Base-by-base conservation (phyloP, 2,888 invertebrate species). In the Melanostoma scalare region DNA sequence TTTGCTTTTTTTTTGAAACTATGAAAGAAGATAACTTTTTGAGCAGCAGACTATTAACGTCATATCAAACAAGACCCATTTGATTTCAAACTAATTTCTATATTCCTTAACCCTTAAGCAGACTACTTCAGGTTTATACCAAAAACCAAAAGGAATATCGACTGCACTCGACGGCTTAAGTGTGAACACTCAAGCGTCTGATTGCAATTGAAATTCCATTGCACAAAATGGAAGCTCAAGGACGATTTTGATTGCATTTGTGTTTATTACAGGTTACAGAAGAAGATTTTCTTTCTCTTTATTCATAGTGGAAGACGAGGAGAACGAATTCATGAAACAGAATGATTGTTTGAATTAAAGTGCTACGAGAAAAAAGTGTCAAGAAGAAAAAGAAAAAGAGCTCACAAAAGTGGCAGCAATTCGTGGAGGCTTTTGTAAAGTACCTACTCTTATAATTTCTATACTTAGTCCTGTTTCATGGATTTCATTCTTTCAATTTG, bases 131-230 rank as follows among this genome's bases (percentile, higher is more conserved):
- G 20, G 20, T 20, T 20, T 20, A 20, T 20, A 20, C 20, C 20
- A 20, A 20, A 20, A 20, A 20, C 20, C 0, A 20, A 20, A 20
- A 20, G 20, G 20, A 20, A 20, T 20, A 20, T 20, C 20, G 36
- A 72, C 58, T 36, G 50, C 46, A 65, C 42, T 71, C 52, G 38
- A 65, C 10, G 10, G n/a, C 61, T 55, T 20, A 77, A 77, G 58
- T 48, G 61, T 55, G 46, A 63, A 76, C 63, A 77, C 65, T 71
- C 63, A 44, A 35, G 44, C 42, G 60, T 65, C 42, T 67, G 71
- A 72, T 76, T 81, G 72, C 72, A 76, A 81, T 80, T 71, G 58
- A 73, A 65, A 80, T 53, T 46, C 44, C 63, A 80, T 56, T 56
- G 20, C 52, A 63, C 38, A 40, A 60, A 67, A 67, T 60, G 53